A percentile compares a stretch with the other conserved stretches of the same genome.
These are phyloP conservation scores for Amorpha juglandis DNA, from an alignment of 2,888 invertebrate genomes.

Conservation along the genomic window DNA sequence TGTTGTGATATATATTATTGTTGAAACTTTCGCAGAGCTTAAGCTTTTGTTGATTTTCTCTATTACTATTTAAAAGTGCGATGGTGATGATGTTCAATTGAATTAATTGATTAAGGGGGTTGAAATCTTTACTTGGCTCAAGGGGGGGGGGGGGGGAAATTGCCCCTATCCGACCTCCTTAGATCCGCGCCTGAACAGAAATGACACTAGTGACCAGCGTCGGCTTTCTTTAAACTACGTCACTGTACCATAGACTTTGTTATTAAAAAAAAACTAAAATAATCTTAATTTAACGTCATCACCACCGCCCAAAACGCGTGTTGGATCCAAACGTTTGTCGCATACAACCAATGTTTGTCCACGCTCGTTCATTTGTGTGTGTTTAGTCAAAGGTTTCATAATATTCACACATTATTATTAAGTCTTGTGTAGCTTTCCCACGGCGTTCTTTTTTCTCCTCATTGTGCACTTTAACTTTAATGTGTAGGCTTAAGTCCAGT, in stretches of 20 bases:
- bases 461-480: not conserved
- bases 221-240: too few species aligned
- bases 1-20: slow-evolving; percentile 71
- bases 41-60: slow-evolving; percentile 66
- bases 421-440: slow-evolving; percentile 24
- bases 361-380: slow-evolving; percentile 40
- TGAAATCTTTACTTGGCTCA: too few species aligned
- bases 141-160: too few species aligned
- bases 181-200: too few species aligned
- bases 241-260: not conserved
- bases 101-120: too few species aligned
- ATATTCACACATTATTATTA: slow-evolving; percentile 12
- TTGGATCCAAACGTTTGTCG: slow-evolving; percentile 47
- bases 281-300: not conserved
- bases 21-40: slow-evolving; percentile 44
- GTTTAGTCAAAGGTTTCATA: slow-evolving; percentile 43
- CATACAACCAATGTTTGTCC: slow-evolving; percentile 43
- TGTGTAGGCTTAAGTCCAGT: not conserved
- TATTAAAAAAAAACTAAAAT: not conserved
- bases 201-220: too few species aligned
- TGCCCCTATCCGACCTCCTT: too few species aligned
- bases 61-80: slow-evolving; percentile 10
- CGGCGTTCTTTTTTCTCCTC: slow-evolving; percentile 9
- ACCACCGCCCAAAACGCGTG: slow-evolving; percentile 25
- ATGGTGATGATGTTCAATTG: slow-evolving; percentile 38